phyloP scores from a whole-genome alignment of 2,888 invertebrate genomes.

The Andricus curvator region DNA sequence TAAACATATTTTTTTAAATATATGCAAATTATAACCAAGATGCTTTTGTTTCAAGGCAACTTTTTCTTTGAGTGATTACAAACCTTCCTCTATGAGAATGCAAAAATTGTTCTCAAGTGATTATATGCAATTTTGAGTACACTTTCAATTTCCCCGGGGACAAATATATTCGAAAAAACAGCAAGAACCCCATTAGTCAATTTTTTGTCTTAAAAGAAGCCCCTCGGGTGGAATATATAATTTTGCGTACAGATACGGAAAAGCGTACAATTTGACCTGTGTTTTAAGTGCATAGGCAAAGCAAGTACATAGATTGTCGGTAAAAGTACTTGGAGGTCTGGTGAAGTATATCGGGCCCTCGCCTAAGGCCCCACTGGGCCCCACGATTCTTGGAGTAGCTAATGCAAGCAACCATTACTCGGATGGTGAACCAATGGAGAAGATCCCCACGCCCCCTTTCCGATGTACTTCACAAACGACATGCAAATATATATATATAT shows the following conservation, averaged over 20 bases:
- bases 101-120: no score
- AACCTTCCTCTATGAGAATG: no score
- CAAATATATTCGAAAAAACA: no score
- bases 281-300: not conserved
- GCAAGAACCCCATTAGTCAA: no score
- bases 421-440: constrained; percentile 77
- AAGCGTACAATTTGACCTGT: not conserved
- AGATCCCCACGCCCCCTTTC: constrained; percentile 77
- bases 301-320: constrained; percentile 5
- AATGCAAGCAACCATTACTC: constrained; percentile 77
- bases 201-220: no score
- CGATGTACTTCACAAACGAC: constrained; percentile 71
- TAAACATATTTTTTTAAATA: no score
- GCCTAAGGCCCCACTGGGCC: constrained; percentile 59
- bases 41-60: no score
- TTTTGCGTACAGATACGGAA: not conserved
- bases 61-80: no score
- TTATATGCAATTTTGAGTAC: no score
- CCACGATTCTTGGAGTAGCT: constrained; percentile 66
- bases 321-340: constrained; percentile 2
- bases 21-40: no score
- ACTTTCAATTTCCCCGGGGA: no score
- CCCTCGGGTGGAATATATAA: not conserved
- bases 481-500: constrained; percentile 66
- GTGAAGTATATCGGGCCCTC: constrained; percentile 47